A percentile compares a stretch with the other conserved stretches of the same genome.
Conservation (phyloP, 2,888 invertebrate species). For the Ophioninae sp. region DNA sequence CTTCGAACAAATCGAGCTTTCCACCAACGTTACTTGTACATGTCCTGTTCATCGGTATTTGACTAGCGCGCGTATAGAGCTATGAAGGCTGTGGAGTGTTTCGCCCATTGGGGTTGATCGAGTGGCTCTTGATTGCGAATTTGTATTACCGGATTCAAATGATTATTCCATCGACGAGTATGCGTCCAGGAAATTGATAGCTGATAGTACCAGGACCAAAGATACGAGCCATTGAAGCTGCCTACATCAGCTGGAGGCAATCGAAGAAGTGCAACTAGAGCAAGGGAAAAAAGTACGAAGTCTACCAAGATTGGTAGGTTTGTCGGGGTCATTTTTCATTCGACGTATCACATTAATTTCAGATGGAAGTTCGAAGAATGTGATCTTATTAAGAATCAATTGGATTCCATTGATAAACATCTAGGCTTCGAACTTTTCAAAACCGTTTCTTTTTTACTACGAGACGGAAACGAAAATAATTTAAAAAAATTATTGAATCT, state of each 20-base stretch:
- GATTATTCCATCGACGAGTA: conserved; percentile 2
- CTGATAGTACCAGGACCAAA: neutral
- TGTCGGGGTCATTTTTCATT: too few species aligned
- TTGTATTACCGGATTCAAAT: conserved; percentile 38
- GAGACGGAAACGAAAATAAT: too few species aligned
- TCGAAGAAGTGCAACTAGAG: too few species aligned
- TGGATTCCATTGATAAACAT: too few species aligned
- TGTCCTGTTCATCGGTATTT: neutral
- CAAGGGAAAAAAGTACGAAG: too few species aligned
- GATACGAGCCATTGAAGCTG: neutral
- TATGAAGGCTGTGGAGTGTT: conserved; percentile 6
- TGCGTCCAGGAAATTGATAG: neutral
- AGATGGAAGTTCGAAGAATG: too few species aligned
- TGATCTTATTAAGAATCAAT: too few species aligned
- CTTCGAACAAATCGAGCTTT: conserved; percentile 37
- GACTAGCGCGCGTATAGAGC: neutral
- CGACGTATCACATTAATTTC: too few species aligned
- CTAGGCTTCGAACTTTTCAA: too few species aligned
- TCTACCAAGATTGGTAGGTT: too few species aligned
- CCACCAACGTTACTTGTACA: neutral
- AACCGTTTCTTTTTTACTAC: too few species aligned
- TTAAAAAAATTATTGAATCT: too few species aligned
- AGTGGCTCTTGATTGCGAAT: conserved; percentile 32
- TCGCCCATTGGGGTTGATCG: conserved; percentile 40
- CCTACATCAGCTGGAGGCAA: neutral